These are phyloP conservation scores for Rattus norvegicus DNA, from an alignment of 2,113 vertebrate genomes.

Conservation along the genomic window GRCr8 NC_086019.1:155274501-155275000, in stretches of 20 bases:
- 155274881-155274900: background rate
- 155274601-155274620: background rate
- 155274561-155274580: background rate
- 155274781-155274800: too few relatives aligned
- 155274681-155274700: background rate
- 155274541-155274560: background rate
- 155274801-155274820: background rate
- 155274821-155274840: background rate
- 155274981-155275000: background rate
- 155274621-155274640: background rate
- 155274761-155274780: too few relatives aligned
- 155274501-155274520: conserved; percentile 2
- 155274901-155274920: background rate
- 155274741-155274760: too few relatives aligned
- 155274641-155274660: background rate
- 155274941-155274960: background rate
- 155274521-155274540: background rate
- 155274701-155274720: background rate
- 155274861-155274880: background rate
- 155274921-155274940: background rate
- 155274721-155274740: background rate
- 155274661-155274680: background rate
- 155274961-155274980: background rate
- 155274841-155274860: background rate
- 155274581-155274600: background rate